These are phyloP conservation scores for Lycocerus yunnanus DNA, from an alignment of 2,888 invertebrate species.

Conservation along the genomic window DNA sequence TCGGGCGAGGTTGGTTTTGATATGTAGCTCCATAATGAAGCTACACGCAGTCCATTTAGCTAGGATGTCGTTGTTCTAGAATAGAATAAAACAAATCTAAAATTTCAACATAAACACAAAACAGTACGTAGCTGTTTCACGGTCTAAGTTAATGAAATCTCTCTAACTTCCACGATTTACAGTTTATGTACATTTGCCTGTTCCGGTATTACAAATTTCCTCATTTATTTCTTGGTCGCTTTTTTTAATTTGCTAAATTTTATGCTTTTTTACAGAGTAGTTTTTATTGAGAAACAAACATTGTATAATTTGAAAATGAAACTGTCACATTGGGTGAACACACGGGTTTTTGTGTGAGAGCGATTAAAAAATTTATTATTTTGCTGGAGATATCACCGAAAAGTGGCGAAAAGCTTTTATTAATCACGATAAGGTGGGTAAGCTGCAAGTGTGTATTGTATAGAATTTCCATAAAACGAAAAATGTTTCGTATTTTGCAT, in stretches of 20 bases:
- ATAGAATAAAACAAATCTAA: not conserved
- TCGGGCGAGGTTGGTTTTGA: not conserved
- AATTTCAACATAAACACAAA: not conserved
- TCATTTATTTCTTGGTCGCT: not conserved
- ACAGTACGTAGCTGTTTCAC: not conserved
- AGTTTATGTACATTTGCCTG: conserved; percentile 1
- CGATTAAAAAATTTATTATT: conserved; percentile 1
- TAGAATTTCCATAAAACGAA: conserved; percentile 23
- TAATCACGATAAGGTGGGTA: conserved; percentile 21
- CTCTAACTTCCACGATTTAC: not conserved
- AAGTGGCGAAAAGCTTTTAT: conserved; percentile 13
- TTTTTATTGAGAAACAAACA: not conserved
- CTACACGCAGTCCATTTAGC: not conserved
- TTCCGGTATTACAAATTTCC: conserved; percentile 3
- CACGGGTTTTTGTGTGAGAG: not conserved
- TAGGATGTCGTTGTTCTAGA: not conserved
- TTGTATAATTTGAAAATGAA: not conserved
- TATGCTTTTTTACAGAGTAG: not conserved
- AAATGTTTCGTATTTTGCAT: conserved; percentile 33
- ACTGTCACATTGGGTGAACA: not conserved
- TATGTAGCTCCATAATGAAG: not conserved
- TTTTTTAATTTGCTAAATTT: not conserved
- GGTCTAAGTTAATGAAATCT: conserved; percentile 1
- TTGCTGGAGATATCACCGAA: not conserved
- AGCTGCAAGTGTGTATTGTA: conserved; percentile 12